Conservation (phyloP, 2,797 vertebrate genomes). For the Mormyrops boulengeri region DNA sequence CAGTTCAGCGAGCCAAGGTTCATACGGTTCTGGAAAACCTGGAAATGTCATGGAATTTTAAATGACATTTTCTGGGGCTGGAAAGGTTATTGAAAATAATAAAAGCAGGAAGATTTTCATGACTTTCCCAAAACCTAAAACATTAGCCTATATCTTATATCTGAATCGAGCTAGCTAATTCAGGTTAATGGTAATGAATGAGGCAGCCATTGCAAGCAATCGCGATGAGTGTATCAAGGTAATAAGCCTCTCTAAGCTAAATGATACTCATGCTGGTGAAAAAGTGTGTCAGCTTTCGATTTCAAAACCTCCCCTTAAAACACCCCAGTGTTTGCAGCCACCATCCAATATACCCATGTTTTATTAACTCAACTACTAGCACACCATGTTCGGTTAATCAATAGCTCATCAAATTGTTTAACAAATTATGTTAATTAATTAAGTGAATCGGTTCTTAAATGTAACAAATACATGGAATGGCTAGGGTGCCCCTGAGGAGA, state of each 20-base stretch:
- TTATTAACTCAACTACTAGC: background rate
- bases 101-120: constrained; percentile 1
- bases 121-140: background rate
- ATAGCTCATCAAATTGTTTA: background rate
- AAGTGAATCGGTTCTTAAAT: background rate
- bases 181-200: background rate
- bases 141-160: constrained; percentile 12
- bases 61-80: constrained; percentile 1
- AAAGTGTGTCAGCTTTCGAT: background rate
- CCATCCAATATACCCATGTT: background rate
- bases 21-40: background rate
- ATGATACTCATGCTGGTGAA: background rate
- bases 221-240: background rate
- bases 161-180: background rate
- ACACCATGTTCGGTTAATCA: background rate
- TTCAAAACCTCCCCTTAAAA: background rate
- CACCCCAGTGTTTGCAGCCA: background rate
- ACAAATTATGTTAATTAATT: background rate
- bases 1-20: background rate
- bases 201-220: background rate
- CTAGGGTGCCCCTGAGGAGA: background rate
- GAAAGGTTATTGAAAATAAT: constrained; percentile 13
- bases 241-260: background rate
- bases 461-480: background rate
- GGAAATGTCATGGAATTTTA: constrained; percentile 16